phyloP scores from a whole-genome alignment of 2,113 vertebrate species.

The Muscicapa adusta region DNA sequence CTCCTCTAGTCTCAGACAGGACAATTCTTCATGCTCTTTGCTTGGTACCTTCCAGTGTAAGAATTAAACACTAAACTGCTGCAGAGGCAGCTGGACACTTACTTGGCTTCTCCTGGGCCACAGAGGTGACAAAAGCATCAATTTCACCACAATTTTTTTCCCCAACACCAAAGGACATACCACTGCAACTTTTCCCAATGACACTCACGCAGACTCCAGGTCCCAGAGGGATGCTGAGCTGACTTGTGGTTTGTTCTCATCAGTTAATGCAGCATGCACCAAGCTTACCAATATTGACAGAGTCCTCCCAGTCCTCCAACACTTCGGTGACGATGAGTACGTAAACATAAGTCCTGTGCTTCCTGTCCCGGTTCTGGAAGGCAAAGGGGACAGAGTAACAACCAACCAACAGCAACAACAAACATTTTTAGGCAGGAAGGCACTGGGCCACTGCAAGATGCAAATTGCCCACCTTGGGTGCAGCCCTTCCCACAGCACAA shows the following conservation, averaged over 20 bases:
- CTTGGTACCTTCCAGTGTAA: neutral
- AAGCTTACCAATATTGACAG: constrained; percentile 91
- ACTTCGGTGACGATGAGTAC: constrained; percentile 95
- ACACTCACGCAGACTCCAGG: neutral
- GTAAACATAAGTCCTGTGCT: constrained; percentile 97
- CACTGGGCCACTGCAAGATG: rapidly evolving
- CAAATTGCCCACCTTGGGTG: neutral
- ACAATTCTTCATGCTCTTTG: neutral
- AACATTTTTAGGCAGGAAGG: neutral
- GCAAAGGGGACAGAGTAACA: neutral
- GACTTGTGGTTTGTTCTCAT: neutral
- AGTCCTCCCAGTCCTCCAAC: constrained; percentile 98
- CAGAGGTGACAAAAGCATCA: neutral
- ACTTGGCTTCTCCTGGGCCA: neutral
- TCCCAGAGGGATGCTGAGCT: neutral
- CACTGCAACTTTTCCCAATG: rapidly evolving
- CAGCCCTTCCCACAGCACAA: neutral
- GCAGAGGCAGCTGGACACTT: neutral
- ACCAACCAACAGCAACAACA: neutral
- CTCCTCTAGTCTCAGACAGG: neutral
- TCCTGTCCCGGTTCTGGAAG: constrained; percentile 91
- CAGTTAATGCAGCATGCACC: neutral
- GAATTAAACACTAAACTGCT: neutral
- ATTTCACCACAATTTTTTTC: neutral
- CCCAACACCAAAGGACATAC: neutral